phyloP scores from a whole-genome alignment of 1,140 invertebrate genomes.

The Aphis craccivora region DNA sequence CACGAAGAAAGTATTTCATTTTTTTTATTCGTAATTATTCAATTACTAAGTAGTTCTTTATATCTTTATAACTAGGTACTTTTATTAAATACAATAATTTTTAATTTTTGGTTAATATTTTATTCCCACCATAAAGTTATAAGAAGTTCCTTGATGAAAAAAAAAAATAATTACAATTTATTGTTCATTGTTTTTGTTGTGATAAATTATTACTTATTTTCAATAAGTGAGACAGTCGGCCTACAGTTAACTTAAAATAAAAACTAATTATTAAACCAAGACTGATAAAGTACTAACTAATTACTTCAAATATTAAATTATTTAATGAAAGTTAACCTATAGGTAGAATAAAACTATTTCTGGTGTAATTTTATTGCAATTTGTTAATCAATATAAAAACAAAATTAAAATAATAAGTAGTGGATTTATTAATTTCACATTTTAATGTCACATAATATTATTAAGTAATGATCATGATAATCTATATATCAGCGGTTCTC shows the following conservation, averaged over 20 bases:
- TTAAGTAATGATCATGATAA: not conserved
- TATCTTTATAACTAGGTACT: not conserved
- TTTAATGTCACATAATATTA: not conserved
- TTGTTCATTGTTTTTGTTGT: not conserved
- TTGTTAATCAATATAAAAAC: not conserved
- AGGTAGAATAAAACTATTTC: not conserved
- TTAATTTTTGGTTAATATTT: not conserved
- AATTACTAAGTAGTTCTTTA: not conserved
- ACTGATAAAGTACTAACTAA: not conserved
- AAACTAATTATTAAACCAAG: not conserved
- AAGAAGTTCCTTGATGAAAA: not conserved
- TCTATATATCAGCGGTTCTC: too few relatives aligned
- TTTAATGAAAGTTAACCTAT: not conserved
- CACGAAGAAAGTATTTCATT: conserved; percentile 14
- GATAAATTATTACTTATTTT: not conserved
- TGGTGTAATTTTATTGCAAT: not conserved
- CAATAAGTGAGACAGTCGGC: not conserved
- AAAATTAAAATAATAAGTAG: not conserved
- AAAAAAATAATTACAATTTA: not conserved
- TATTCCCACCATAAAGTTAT: conserved; percentile 3
- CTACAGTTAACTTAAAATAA: not conserved
- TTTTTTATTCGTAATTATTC: conserved; percentile 16
- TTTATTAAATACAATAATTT: not conserved
- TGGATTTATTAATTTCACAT: not conserved
- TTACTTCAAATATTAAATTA: not conserved